Conservation (phyloP, 2,888 invertebrate species). For the Pollenia griseotomentosa region DNA sequence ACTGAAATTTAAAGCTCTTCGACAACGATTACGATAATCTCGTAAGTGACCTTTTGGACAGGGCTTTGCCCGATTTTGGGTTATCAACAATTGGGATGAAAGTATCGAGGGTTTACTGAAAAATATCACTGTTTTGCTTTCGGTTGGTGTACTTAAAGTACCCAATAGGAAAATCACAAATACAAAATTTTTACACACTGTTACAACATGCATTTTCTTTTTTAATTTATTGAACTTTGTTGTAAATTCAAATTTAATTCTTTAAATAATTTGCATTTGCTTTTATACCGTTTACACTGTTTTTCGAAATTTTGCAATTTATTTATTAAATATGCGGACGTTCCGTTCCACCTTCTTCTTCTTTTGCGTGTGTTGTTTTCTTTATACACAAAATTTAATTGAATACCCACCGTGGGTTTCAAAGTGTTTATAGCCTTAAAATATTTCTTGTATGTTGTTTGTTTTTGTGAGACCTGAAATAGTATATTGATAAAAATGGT, state of each 20-base stretch:
- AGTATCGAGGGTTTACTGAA: slow-evolving; percentile 76
- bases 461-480: slow-evolving; percentile 9
- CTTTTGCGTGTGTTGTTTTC: slow-evolving; percentile 6
- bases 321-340: neutral
- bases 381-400: slow-evolving; percentile 47
- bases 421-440: slow-evolving; percentile 32
- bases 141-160: slow-evolving; percentile 66
- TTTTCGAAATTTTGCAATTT: neutral
- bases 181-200: slow-evolving; percentile 61
- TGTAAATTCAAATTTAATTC: neutral
- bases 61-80: slow-evolving; percentile 74
- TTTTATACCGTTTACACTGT: neutral
- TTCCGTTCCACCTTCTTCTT: neutral
- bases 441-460: neutral
- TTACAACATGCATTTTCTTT: slow-evolving; percentile 15
- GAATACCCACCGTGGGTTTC: slow-evolving; percentile 21
- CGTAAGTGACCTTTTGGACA: slow-evolving; percentile 80
- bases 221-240: neutral
- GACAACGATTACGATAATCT: slow-evolving; percentile 81
- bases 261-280: neutral
- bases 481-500: slow-evolving; percentile 58
- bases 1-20: slow-evolving; percentile 78
- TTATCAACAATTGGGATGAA: slow-evolving; percentile 78
- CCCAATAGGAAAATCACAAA: slow-evolving; percentile 74
- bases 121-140: slow-evolving; percentile 78